phyloP scores from a whole-genome alignment of 2,888 invertebrate species.

The Celastrina argiolus region DNA sequence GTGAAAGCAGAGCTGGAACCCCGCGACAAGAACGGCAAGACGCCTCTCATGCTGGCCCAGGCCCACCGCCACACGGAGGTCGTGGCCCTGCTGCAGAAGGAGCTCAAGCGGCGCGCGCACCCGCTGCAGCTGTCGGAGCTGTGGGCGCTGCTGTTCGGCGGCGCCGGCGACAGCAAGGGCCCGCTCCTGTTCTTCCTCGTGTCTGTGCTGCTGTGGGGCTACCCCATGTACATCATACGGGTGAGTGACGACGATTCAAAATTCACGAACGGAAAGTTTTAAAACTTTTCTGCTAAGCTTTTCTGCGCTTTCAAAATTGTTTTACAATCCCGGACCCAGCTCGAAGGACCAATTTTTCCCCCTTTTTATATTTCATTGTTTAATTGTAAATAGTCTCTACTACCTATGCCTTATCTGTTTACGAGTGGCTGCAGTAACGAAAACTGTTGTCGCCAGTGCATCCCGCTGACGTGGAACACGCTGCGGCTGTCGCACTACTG shows the following conservation, averaged over 20 bases:
- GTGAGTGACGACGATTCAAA: too few species aligned
- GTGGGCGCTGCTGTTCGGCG: conserved; percentile 93
- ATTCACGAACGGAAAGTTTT: too few species aligned
- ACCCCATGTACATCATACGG: conserved; percentile 94
- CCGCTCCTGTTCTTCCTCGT: conserved; percentile 90
- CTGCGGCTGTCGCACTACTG: conserved; percentile 91
- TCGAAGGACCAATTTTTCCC: background rate
- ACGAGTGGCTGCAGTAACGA: too few species aligned
- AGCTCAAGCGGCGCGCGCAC: conserved; percentile 88
- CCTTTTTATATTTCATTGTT: too few species aligned
- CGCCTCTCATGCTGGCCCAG: conserved; percentile 92
- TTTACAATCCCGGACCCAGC: too few species aligned
- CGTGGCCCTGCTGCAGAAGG: conserved; percentile 87
- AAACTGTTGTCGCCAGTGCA: conserved; percentile 76
- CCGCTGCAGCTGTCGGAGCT: conserved; percentile 92
- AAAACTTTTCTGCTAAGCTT: too few species aligned
- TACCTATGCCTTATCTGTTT: too few species aligned
- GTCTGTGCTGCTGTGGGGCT: conserved; percentile 92
- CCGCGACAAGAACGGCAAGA: conserved; percentile 94
- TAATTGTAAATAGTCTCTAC: too few species aligned
- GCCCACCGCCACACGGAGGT: conserved; percentile 92
- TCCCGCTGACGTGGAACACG: conserved; percentile 94
- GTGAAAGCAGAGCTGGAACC: conserved; percentile 92
- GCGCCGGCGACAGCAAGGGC: conserved; percentile 93
- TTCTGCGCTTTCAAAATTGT: too few species aligned